Percentiles rank a stretch among this genome's conserved stretches.
Evolutionary conservation across 1,140 invertebrate species (phyloP).

Genomic region (Marisa cornuarietis): DNA sequence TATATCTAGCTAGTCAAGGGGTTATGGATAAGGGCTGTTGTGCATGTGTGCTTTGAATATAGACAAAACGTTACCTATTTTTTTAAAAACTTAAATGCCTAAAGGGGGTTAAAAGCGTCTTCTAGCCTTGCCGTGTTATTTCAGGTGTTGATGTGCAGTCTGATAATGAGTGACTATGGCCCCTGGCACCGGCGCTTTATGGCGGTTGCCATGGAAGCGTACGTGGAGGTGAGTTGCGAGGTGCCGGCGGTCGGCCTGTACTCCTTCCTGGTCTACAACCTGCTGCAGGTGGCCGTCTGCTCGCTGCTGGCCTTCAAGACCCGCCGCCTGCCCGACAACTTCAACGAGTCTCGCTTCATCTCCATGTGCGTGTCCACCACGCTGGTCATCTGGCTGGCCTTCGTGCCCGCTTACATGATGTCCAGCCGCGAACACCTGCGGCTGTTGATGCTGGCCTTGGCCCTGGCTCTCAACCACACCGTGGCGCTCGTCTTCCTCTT

Average conservation of each 20-base stretch:
- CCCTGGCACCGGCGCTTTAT: slow-evolving; percentile 17
- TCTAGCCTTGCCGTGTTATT: neutral
- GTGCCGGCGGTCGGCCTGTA: slow-evolving; percentile 17
- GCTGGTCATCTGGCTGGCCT: slow-evolving; percentile 43
- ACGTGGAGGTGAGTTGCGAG: slow-evolving; percentile 40
- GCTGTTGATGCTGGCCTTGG: slow-evolving; percentile 33
- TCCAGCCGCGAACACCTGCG: slow-evolving; percentile 19
- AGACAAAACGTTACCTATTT: too few species aligned
- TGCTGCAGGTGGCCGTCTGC: slow-evolving; percentile 84
- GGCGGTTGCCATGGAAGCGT: slow-evolving; percentile 18
- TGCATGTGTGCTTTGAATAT: too few species aligned
- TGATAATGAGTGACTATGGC: neutral
- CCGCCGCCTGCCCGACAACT: slow-evolving; percentile 43
- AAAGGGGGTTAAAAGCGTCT: too few species aligned
- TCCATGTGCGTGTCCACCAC: slow-evolving; percentile 45
- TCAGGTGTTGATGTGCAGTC: slow-evolving; percentile 27
- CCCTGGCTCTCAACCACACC: slow-evolving; percentile 41
- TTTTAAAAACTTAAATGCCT: too few species aligned
- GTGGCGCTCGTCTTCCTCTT: slow-evolving; percentile 44
- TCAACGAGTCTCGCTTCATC: slow-evolving; percentile 49
- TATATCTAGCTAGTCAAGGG: too few species aligned
- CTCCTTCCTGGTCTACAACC: slow-evolving; percentile 79
- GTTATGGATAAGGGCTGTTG: too few species aligned
- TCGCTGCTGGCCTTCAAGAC: slow-evolving; percentile 85
- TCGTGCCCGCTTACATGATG: slow-evolving; percentile 44